phyloP scores from a whole-genome alignment of 1,140 invertebrate species.

The Caerostris darwini region DNA sequence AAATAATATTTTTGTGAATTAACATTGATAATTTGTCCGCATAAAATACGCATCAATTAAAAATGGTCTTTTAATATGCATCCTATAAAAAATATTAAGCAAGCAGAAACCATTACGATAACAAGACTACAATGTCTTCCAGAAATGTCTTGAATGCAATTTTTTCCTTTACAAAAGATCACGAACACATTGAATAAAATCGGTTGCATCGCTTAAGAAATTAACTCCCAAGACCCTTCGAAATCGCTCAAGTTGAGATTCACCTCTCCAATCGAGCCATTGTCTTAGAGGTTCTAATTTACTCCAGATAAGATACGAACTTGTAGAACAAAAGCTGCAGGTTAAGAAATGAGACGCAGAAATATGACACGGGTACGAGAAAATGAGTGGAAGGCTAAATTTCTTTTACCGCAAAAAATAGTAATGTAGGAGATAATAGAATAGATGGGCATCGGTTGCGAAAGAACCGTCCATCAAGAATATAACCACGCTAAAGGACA shows the following conservation, averaged over 20 bases:
- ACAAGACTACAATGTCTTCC: too few species aligned
- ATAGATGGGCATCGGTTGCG: neutral
- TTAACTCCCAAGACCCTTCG: neutral
- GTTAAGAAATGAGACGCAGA: constrained; percentile 35
- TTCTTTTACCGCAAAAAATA: constrained; percentile 34
- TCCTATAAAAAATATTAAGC: too few species aligned
- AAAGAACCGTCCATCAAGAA: constrained; percentile 30
- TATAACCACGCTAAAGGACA: neutral
- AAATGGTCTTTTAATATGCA: too few species aligned
- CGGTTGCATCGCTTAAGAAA: constrained; percentile 7
- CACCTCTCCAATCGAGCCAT: neutral
- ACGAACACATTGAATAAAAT: neutral
- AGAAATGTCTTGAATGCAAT: neutral
- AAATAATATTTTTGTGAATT: too few species aligned
- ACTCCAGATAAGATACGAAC: constrained; percentile 38
- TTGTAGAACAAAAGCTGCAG: constrained; percentile 30
- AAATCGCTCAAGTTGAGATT: neutral
- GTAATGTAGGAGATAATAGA: constrained; percentile 28
- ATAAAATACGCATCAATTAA: too few species aligned
- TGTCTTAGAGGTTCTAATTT: neutral
- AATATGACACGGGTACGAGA: neutral
- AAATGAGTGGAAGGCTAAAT: neutral
- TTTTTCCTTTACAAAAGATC: neutral
- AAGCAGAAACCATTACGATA: too few species aligned
- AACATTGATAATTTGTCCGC: too few species aligned